Evolutionary conservation across 2,113 vertebrate genomes (phyloP).

Genomic region (Psilopogon haemacephalus): DNA sequence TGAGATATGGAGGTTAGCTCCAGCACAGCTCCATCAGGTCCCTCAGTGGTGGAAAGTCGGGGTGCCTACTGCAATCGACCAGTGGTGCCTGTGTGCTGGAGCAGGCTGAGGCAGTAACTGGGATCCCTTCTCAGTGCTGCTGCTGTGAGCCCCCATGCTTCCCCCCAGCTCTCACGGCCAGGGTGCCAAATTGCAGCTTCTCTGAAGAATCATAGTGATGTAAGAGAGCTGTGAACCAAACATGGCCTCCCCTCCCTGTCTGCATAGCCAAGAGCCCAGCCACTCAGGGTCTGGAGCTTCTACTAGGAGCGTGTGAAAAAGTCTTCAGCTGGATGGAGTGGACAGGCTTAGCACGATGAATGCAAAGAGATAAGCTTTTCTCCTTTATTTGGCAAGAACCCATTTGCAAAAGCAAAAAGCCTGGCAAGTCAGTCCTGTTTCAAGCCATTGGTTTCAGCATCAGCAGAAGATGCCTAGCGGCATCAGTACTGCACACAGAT

Average conservation of each 20-base stretch:
- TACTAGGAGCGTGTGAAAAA: background rate
- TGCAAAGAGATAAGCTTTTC: background rate
- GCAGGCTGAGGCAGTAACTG: background rate
- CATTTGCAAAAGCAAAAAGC: background rate
- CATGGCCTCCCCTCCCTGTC: background rate
- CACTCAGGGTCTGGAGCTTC: background rate
- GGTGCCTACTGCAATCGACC: accelerated
- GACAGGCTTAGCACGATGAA: background rate
- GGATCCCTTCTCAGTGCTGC: background rate
- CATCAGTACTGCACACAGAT: background rate
- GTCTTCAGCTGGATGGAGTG: background rate
- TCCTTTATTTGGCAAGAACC: background rate
- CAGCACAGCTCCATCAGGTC: background rate
- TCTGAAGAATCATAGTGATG: background rate
- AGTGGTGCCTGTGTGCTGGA: background rate
- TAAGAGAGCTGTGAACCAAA: background rate
- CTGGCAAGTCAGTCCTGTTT: background rate
- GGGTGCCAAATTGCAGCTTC: background rate
- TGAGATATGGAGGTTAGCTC: background rate
- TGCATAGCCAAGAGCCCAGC: background rate
- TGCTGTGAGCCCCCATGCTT: accelerated
- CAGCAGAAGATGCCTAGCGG: background rate
- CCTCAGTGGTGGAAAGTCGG: background rate
- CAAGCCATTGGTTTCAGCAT: background rate
- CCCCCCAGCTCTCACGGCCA: background rate